Conservation (phyloP, 2,113 vertebrate species). For the Siniperca knerii region DNA sequence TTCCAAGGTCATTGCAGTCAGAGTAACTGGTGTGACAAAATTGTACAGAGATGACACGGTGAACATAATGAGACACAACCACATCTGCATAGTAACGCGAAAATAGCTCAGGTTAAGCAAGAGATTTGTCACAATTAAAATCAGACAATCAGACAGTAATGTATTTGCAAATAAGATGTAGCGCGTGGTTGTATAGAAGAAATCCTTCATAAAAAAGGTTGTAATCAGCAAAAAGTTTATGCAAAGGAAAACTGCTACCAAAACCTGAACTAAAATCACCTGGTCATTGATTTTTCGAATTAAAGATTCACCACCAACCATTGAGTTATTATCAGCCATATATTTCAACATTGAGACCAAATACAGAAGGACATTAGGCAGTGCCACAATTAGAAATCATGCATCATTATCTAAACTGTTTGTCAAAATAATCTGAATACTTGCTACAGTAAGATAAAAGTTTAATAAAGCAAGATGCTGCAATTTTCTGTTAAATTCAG, state of each 20-base stretch:
- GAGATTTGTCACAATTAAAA: constrained; percentile 40
- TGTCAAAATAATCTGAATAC: too few species aligned
- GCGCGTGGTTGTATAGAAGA: constrained; percentile 62
- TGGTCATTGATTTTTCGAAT: rapidly evolving
- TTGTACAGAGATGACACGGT: neutral
- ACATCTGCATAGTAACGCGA: neutral
- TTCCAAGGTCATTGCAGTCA: constrained; percentile 75
- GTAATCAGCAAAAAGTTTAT: constrained; percentile 52
- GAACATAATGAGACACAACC: constrained; percentile 37
- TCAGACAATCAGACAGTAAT: constrained; percentile 54
- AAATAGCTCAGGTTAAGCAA: neutral
- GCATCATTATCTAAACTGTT: too few species aligned
- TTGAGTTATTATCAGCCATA: constrained; percentile 30
- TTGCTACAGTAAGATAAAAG: too few species aligned
- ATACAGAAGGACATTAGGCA: neutral
- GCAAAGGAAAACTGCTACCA: constrained; percentile 49
- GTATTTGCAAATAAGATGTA: constrained; percentile 73
- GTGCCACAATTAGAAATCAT: too few species aligned
- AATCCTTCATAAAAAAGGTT: constrained; percentile 61
- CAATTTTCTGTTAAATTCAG: too few species aligned
- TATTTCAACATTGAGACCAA: neutral
- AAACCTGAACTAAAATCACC: constrained; percentile 48
- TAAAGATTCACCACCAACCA: neutral
- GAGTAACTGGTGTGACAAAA: constrained; percentile 53
- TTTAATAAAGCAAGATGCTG: too few species aligned